phyloP scores from a whole-genome alignment of 2,888 invertebrate genomes.

The Crossocerus cetratus region DNA sequence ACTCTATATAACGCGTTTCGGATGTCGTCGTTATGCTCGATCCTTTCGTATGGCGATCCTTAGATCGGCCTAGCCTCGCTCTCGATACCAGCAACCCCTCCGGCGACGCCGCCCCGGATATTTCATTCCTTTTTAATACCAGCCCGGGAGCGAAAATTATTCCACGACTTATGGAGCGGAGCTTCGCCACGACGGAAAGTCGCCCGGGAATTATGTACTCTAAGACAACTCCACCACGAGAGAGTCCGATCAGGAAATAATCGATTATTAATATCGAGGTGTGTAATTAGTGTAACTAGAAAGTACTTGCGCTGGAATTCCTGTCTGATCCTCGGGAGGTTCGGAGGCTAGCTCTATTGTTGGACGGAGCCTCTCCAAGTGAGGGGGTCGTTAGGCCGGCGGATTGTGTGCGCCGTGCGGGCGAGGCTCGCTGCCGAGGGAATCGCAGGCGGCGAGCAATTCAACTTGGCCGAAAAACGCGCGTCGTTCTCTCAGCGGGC shows the following conservation, averaged over 20 bases:
- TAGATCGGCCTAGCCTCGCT: slow-evolving; percentile 18
- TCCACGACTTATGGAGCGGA: slow-evolving; percentile 19
- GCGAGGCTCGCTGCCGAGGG: slow-evolving; percentile 22
- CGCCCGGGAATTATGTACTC: neutral
- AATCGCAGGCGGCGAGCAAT: slow-evolving; percentile 55
- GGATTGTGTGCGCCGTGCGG: neutral
- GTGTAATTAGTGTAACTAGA: neutral
- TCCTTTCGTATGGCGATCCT: slow-evolving; percentile 56
- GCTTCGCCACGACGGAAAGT: neutral
- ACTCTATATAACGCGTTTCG: slow-evolving; percentile 73
- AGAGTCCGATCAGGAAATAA: neutral
- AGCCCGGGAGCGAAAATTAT: slow-evolving; percentile 23
- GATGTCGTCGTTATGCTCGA: slow-evolving; percentile 69
- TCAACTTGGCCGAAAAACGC: slow-evolving; percentile 64
- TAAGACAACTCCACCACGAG: too few relatives aligned
- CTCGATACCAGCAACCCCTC: neutral
- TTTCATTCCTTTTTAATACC: slow-evolving; percentile 34
- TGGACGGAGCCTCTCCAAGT: neutral
- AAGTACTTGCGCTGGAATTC: too few relatives aligned
- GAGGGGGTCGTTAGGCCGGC: neutral
- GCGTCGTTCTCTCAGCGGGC: slow-evolving; percentile 48
- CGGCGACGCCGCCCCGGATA: slow-evolving; percentile 18
- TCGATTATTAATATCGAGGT: neutral
- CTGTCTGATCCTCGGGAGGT: neutral
- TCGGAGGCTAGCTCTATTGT: neutral